Evolutionary conservation across 2,113 vertebrate genomes (phyloP), one percentile per base, ranked within the genome.

Genomic region (Oryzias melastigma): DNA sequence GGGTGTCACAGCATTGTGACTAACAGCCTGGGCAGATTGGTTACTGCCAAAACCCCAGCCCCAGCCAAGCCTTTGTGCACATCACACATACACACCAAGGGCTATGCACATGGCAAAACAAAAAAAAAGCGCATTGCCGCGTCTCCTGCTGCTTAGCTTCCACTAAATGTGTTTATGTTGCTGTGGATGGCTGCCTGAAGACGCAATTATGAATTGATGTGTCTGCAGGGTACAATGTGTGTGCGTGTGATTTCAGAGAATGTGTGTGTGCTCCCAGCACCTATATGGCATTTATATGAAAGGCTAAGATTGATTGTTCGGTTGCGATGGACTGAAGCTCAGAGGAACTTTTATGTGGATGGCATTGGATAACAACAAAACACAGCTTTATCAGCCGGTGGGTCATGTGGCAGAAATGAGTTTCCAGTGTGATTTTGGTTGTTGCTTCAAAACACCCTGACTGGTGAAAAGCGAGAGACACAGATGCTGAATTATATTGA

Each of bases 161-260:
- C 57, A 74, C 58, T 69, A 66, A 80, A 84, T 87, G 77, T 86
- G 83, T 85, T 89, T 78, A 68, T 15, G 64, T 81, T 72, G 77
- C 72, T 55, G 50, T 73, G 83, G 81, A 73, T 78, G 84, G 76
- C 65, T 71, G 82, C 80, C 54, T 80, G 72, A 75, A 78, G 73
- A 83, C 40, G 22, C 83, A 53, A 77, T 81, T 78, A 79, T 77
- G 73, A 85, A 77, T 88, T 64, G 48, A 83, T 79, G 64, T 76
- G 63, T 72, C 80, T 62, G 58, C 63, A 54, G 72, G 74, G 52
- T 40, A 47, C 55, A 14, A 76, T 65, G 71, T 51, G 52, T 75
- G 49, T 55, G 58, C 0, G 10, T 43, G 63, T 54, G 25, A 55
- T 56, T 18, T 51, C 35, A 35, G 35, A 12, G 8, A 65, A 75